phyloP scores from a whole-genome alignment of 2,113 vertebrate genomes.

The Prunella fulvescens region DNA sequence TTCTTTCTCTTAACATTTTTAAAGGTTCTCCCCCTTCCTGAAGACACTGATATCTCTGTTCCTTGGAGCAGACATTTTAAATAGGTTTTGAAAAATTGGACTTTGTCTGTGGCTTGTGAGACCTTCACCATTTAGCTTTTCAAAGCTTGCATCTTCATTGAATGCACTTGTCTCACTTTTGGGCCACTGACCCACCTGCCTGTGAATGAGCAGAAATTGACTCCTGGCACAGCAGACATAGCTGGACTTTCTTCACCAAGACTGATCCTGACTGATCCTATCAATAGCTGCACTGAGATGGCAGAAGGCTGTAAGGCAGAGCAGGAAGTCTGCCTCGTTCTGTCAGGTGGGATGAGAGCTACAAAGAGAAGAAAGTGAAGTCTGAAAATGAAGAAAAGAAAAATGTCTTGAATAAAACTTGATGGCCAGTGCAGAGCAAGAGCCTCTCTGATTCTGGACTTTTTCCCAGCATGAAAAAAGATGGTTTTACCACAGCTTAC shows the following conservation, averaged over 20 bases:
- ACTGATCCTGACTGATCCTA: background rate
- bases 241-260: background rate
- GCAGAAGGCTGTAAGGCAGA: background rate
- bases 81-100: background rate
- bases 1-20: background rate
- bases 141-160: background rate
- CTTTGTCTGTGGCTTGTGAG: background rate
- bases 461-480: background rate
- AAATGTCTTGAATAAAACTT: background rate
- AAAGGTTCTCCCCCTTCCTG: background rate
- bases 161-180: background rate
- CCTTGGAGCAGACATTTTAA: background rate
- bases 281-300: background rate
- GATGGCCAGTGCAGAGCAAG: background rate
- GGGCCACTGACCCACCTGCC: background rate
- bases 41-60: background rate
- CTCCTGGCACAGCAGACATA: background rate
- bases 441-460: background rate
- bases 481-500: background rate
- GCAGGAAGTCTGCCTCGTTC: background rate
- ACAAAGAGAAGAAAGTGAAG: background rate
- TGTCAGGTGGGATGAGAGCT: background rate
- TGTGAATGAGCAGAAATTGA: background rate
- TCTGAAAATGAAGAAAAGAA: background rate
- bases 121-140: background rate